Percentiles rank a stretch among this genome's conserved stretches.
phyloP scores from a whole-genome alignment of 2,888 invertebrate species.

The Synergus gifuensis region DNA sequence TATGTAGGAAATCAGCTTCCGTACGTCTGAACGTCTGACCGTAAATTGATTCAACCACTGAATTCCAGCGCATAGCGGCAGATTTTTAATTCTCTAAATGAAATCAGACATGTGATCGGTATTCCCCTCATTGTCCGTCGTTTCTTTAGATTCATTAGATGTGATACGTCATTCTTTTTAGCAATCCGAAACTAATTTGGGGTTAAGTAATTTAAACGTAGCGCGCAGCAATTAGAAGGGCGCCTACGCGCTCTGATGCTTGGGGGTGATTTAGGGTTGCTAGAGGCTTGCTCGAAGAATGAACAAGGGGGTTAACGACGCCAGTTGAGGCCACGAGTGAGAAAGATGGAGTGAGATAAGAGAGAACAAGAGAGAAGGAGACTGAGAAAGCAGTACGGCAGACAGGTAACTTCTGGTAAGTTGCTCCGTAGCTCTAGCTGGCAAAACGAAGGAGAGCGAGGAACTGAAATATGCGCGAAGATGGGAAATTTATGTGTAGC shows the following conservation, averaged over 20 bases:
- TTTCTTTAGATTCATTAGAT: constrained; percentile 60
- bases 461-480: constrained; percentile 75
- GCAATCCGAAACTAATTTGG: constrained; percentile 75
- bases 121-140: neutral
- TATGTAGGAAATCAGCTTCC: neutral
- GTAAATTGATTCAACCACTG: neutral
- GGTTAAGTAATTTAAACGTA: constrained; percentile 76
- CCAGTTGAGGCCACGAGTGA: constrained; percentile 48
- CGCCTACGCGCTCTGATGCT: constrained; percentile 64
- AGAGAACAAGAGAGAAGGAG: constrained; percentile 47
- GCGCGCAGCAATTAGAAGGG: constrained; percentile 74
- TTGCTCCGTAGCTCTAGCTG: constrained; percentile 64
- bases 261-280: constrained; percentile 72
- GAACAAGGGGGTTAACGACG: constrained; percentile 62
- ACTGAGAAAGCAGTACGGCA: constrained; percentile 54
- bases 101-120: constrained; percentile 15
- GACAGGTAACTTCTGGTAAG: constrained; percentile 73
- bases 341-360: constrained; percentile 26
- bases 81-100: neutral
- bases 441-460: constrained; percentile 66
- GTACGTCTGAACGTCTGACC: neutral
- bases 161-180: constrained; percentile 72
- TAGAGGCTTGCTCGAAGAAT: constrained; percentile 71
- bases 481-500: constrained; percentile 77
- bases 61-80: neutral